A percentile compares a stretch with the other conserved stretches of the same genome.
These are phyloP conservation scores for Teleogryllus occipitalis DNA, from an alignment of 1,140 invertebrate genomes.

Conservation along the genomic window DNA sequence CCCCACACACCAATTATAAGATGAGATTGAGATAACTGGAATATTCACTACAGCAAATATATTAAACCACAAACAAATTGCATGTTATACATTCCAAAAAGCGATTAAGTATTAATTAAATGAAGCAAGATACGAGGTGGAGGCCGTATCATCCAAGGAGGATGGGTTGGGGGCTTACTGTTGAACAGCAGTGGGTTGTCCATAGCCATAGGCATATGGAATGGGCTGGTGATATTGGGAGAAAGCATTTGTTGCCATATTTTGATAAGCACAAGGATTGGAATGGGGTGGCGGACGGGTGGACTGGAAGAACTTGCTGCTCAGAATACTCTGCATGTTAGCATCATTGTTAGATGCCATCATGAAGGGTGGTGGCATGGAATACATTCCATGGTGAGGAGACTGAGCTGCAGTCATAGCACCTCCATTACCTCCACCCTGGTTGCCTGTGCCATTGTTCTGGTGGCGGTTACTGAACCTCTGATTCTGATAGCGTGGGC, in stretches of 20 bases:
- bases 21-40: slow-evolving; percentile 22
- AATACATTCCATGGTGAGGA: slow-evolving; percentile 35
- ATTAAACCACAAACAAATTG: slow-evolving; percentile 14
- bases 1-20: slow-evolving; percentile 24
- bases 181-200: slow-evolving; percentile 30
- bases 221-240: slow-evolving; percentile 19
- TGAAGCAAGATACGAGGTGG: slow-evolving; percentile 16
- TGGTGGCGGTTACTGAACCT: slow-evolving; percentile 31
- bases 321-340: slow-evolving; percentile 47
- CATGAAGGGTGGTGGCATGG: slow-evolving; percentile 43
- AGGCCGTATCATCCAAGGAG: slow-evolving; percentile 13
- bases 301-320: slow-evolving; percentile 54
- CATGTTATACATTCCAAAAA: slow-evolving; percentile 16
- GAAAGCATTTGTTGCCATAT: slow-evolving; percentile 33
- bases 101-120: slow-evolving; percentile 18
- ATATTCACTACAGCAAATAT: slow-evolving; percentile 16
- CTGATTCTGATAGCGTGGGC: slow-evolving; percentile 25
- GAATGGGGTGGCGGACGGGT: slow-evolving; percentile 38
- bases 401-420: slow-evolving; percentile 30
- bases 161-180: slow-evolving; percentile 27
- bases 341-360: slow-evolving; percentile 40
- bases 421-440: slow-evolving; percentile 6
- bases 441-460: slow-evolving; percentile 14
- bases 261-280: slow-evolving; percentile 48
- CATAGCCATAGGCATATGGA: slow-evolving; percentile 27